phyloP scores from a whole-genome alignment of 1,140 invertebrate species.

The Oreohelix idahoensis region DNA sequence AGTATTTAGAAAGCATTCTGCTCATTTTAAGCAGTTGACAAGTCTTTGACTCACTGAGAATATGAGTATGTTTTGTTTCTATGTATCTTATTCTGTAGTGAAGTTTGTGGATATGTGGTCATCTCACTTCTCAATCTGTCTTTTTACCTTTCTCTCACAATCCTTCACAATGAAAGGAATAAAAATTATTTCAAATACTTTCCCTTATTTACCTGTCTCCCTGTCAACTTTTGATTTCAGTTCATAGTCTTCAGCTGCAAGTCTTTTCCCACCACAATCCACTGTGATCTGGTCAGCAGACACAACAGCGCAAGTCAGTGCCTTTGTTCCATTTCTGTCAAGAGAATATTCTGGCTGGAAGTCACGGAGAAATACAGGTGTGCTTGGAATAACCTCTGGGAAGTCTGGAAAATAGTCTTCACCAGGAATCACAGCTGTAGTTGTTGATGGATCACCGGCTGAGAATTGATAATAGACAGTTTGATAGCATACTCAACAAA shows the following conservation, averaged over 20 bases:
- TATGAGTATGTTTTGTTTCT: no score
- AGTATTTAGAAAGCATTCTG: no score
- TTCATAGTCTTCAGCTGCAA: conserved; percentile 7
- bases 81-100: no score
- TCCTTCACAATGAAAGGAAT: no score
- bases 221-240: background rate
- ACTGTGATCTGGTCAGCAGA: conserved; percentile 13
- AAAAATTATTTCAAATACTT: no score
- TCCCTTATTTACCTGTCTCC: background rate
- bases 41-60: no score
- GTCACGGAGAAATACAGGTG: conserved; percentile 21
- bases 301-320: conserved; percentile 25
- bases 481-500: no score
- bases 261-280: conserved; percentile 14
- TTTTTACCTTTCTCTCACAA: no score
- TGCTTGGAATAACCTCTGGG: conserved; percentile 26
- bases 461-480: background rate
- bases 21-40: no score
- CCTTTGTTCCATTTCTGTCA: background rate
- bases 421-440: background rate
- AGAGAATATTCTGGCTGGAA: background rate
- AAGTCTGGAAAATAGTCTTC: conserved; percentile 26
- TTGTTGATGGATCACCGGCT: conserved; percentile 1
- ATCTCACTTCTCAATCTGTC: no score
- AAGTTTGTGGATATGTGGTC: no score